Conservation (phyloP, 2,888 invertebrate genomes). For the Lasioglossum lativentre region DNA sequence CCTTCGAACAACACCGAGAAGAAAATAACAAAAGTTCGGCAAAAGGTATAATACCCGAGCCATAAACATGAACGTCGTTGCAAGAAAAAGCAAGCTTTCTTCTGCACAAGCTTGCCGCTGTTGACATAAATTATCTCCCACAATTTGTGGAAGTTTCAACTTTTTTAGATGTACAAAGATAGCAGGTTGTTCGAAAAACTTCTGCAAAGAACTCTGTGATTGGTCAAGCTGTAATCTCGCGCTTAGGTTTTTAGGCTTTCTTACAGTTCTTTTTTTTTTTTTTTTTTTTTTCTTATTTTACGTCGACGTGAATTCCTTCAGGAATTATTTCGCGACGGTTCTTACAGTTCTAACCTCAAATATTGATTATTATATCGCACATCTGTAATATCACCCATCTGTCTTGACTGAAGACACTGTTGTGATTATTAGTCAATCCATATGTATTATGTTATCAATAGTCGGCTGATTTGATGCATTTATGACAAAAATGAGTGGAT, state of each 20-base stretch:
- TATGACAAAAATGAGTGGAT: too few relatives aligned
- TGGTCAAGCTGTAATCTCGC: background rate
- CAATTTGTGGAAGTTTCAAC: background rate
- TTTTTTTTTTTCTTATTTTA: too few relatives aligned
- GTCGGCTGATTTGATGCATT: too few relatives aligned
- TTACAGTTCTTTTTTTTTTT: too few relatives aligned
- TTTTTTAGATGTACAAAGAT: background rate
- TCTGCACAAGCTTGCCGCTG: background rate
- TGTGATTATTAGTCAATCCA: too few relatives aligned
- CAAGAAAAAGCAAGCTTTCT: background rate
- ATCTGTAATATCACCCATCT: background rate
- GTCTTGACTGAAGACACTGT: too few relatives aligned
- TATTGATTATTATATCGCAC: background rate
- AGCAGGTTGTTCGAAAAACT: background rate
- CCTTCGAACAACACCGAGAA: background rate
- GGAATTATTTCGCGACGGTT: too few relatives aligned
- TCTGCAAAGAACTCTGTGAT: background rate
- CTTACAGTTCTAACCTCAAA: background rate
- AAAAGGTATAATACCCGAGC: background rate
- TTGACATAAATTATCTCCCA: conserved; percentile 2
- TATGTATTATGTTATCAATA: too few relatives aligned
- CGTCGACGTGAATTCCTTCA: too few relatives aligned
- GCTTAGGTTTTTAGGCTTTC: background rate
- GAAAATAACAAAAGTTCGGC: conserved; percentile 5
- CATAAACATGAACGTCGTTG: background rate